These are phyloP conservation scores for Potamarius usumacintae DNA, from an alignment of 2,113 vertebrate genomes.

Conservation along the genomic window DNA sequence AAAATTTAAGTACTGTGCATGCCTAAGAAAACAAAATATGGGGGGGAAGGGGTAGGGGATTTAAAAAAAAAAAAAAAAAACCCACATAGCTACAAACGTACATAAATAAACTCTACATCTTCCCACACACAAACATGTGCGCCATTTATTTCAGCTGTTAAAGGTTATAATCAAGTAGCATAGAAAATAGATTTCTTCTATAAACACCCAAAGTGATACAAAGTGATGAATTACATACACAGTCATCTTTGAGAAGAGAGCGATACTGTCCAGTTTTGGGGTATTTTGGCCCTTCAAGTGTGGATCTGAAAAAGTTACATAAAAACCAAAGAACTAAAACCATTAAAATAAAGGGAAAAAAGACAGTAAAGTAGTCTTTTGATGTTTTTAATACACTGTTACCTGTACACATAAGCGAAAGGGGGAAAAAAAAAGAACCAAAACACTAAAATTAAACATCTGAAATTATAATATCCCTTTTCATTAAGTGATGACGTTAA, in stretches of 20 bases:
- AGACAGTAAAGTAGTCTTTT: constrained; percentile 80
- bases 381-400: constrained; percentile 93
- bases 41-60: no score
- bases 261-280: constrained; percentile 37
- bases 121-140: constrained; percentile 74
- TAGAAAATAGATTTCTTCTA: constrained; percentile 78
- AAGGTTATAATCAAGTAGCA: constrained; percentile 82
- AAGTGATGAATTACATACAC: constrained; percentile 42
- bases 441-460: constrained; percentile 91
- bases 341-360: constrained; percentile 50
- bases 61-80: neutral
- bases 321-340: constrained; percentile 46
- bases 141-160: constrained; percentile 90
- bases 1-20: neutral
- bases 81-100: constrained; percentile 14
- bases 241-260: constrained; percentile 37
- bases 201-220: constrained; percentile 70
- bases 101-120: constrained; percentile 50
- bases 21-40: no score
- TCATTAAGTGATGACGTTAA: constrained; percentile 97
- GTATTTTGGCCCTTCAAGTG: constrained; percentile 29
- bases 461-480: constrained; percentile 97
- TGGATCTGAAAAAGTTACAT: constrained; percentile 52
- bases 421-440: constrained; percentile 54
- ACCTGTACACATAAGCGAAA: constrained; percentile 87